These are phyloP conservation scores for Typhlichthys subterraneus DNA, from an alignment of 2,797 vertebrate species.

Conservation along the genomic window DNA sequence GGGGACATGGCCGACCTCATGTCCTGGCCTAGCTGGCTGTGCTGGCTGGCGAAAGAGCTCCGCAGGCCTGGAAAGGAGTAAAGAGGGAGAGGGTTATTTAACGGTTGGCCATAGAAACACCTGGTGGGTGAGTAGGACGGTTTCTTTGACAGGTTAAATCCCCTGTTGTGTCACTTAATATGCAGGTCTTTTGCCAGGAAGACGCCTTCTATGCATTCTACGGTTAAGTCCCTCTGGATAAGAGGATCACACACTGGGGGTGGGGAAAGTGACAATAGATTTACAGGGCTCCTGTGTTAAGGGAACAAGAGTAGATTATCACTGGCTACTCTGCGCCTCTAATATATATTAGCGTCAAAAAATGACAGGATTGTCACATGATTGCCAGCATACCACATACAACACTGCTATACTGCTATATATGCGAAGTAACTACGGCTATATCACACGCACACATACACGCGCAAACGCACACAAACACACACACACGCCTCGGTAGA, in stretches of 20 bases:
- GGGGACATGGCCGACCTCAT: constrained; percentile 88
- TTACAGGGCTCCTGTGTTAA: not conserved
- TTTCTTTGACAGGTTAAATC: constrained; percentile 6
- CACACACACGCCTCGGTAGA: not conserved
- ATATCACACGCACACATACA: not conserved
- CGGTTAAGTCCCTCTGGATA: not conserved
- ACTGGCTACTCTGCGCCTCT: no score
- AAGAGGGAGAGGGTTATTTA: not conserved
- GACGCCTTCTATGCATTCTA: not conserved
- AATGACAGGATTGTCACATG: not conserved
- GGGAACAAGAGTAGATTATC: not conserved
- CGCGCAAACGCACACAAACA: not conserved
- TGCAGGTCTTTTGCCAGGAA: not conserved
- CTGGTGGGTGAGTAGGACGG: not conserved
- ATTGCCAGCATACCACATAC: not conserved
- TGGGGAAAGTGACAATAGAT: not conserved
- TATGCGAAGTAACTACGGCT: not conserved
- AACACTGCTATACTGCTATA: not conserved
- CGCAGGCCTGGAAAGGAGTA: constrained; percentile 79
- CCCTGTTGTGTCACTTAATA: no score
- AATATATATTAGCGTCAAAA: constrained; percentile 10
- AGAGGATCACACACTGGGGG: not conserved
- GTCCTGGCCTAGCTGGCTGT: constrained; percentile 90
- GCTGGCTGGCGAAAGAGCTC: constrained; percentile 92
- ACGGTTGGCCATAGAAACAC: not conserved